Base-by-base conservation (phyloP, 2,113 vertebrate species). In the Boleophthalmus pectinirostris region DNA sequence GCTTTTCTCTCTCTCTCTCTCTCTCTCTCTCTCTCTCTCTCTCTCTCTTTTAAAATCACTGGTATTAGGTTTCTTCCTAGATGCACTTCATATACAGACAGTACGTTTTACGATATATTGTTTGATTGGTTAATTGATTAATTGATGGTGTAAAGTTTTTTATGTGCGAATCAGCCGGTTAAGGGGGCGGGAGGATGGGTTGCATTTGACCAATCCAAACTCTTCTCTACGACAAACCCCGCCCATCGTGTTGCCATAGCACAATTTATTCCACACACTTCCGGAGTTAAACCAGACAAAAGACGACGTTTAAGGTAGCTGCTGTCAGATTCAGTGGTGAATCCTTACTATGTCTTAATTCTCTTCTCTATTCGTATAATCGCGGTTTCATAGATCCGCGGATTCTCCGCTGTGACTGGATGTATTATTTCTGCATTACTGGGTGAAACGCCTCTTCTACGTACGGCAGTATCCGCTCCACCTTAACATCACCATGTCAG, bases 401-500 rank as follows among this genome's bases (percentile, higher is more conserved):
- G 38, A 8, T 24, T 15, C 38, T 45, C 14, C 8, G 43, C 43
- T 47, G 38, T 1, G 43, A 21, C n/a, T 47, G 45, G 38, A 23
- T 47, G 12, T 25, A 14, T 46, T 1, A 54, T 58, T 23, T 60
- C 0, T 56, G 23, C 24, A 43, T 1, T 11, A 21, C 0, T 25
- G 33, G 21, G 21, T 13, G 2, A 6, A 3, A 3, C 16, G 3
- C 1, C 5, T 1, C 0, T 29, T 49, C 12, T 0, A 35, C 3
- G 5, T 13, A 51, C 4, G 21, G 24, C n/a, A 56, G 5, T 0
- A 35, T 0, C 18, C 3, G 69, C 13, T 73, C 93, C 79, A 92
- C 93, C 93, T 94, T 95, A 94, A 94, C 35, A 82, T 54, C 58
- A 49, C 76, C 69, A 91, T 82, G 81, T 90, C 79, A 79, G 82